Percentiles rank a stretch among this genome's conserved stretches.
Evolutionary conservation across 2,113 vertebrate species (phyloP).

Genomic region (Sinocyclocheilus maitianheensis): DNA sequence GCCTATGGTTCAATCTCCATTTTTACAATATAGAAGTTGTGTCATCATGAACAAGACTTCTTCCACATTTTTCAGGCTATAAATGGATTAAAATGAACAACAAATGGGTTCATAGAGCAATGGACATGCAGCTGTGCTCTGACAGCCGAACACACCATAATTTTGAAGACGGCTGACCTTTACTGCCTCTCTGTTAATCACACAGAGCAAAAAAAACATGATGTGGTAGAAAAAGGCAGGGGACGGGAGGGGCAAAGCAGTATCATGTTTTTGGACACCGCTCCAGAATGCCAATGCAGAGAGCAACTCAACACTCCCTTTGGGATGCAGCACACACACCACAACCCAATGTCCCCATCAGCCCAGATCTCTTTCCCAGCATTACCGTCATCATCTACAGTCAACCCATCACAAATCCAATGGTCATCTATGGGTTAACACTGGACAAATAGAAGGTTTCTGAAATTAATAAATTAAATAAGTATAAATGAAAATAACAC

Average conservation of each 20-base stretch:
- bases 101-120: constrained; percentile 10
- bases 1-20: background rate
- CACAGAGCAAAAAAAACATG: constrained; percentile 3
- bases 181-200: constrained; percentile 39
- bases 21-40: background rate
- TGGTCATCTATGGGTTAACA: background rate
- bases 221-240: background rate
- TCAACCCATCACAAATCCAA: background rate
- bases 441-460: background rate
- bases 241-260: constrained; percentile 46
- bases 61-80: background rate
- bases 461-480: no score
- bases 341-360: constrained; percentile 15
- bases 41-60: background rate
- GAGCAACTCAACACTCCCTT: constrained; percentile 71
- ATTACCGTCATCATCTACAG: background rate
- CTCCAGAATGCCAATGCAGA: constrained; percentile 54
- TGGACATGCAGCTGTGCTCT: background rate
- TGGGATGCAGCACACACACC: constrained; percentile 61
- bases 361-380: background rate
- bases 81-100: background rate
- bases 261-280: constrained; percentile 41
- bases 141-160: constrained; percentile 1
- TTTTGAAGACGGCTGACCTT: constrained; percentile 35
- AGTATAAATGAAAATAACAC: background rate